Conservation (phyloP, 2,113 vertebrate genomes). For the Recurvirostra avosetta region DNA sequence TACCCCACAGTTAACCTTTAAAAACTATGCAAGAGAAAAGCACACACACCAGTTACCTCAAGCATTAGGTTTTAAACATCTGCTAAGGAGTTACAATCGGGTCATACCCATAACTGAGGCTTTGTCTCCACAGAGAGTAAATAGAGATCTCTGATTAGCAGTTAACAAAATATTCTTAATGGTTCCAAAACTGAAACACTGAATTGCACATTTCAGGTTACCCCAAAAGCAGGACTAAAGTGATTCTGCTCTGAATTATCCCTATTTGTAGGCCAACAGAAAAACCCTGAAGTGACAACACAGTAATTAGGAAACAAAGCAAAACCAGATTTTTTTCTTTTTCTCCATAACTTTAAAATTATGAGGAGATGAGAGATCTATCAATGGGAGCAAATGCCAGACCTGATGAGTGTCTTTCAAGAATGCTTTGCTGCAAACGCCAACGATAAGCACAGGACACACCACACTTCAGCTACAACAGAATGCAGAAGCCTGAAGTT, state of each 20-base stretch:
- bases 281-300: not conserved
- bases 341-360: not conserved
- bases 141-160: not conserved
- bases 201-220: not conserved
- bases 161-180: not conserved
- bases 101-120: fast-evolving
- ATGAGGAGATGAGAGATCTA: not conserved
- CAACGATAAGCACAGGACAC: not conserved
- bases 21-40: not conserved
- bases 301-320: not conserved
- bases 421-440: not conserved
- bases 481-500: not conserved
- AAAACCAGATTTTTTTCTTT: not conserved
- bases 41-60: not conserved
- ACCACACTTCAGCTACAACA: not conserved
- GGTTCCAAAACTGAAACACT: not conserved
- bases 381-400: not conserved
- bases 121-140: not conserved
- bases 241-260: not conserved
- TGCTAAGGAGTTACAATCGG: not conserved
- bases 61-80: not conserved
- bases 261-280: not conserved
- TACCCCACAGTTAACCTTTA: not conserved
- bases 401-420: not conserved
- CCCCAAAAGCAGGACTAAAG: not conserved